Conservation (phyloP, 2,113 vertebrate genomes). For the Falcunculus frontatus region DNA sequence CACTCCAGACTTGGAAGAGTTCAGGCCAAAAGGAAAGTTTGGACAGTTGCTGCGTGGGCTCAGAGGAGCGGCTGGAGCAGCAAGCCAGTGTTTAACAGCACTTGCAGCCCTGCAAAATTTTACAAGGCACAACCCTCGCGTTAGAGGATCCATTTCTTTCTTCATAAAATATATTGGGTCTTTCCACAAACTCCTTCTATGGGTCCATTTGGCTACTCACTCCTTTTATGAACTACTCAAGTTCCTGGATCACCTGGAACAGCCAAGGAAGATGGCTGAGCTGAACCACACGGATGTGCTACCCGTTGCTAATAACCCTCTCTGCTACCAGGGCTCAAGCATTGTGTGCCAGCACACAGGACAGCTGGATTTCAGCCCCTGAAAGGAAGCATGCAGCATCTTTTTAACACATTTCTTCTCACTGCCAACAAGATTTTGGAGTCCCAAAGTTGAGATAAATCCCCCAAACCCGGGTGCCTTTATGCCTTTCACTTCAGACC, state of each 20-base stretch:
- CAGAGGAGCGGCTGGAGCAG: neutral
- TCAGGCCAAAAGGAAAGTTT: neutral
- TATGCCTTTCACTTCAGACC: neutral
- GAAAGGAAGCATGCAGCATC: neutral
- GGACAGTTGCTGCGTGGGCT: neutral
- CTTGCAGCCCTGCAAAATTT: slow-evolving; percentile 42
- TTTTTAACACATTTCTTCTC: neutral
- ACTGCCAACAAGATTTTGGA: neutral
- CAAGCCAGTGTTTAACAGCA: neutral
- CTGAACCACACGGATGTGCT: neutral
- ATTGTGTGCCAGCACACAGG: neutral
- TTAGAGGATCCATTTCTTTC: slow-evolving; percentile 55
- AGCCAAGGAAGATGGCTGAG: neutral
- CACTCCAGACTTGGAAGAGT: neutral
- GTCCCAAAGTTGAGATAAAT: neutral
- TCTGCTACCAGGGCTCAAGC: neutral
- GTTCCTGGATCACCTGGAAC: slow-evolving; percentile 4
- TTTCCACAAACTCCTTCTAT: slow-evolving; percentile 46
- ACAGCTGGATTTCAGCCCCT: neutral
- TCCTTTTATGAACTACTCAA: slow-evolving; percentile 48
- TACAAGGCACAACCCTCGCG: slow-evolving; percentile 32
- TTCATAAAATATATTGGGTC: slow-evolving; percentile 50
- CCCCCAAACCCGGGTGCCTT: neutral
- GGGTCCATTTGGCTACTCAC: slow-evolving; percentile 48
- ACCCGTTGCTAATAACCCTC: neutral